phyloP scores from a whole-genome alignment of 2,888 invertebrate genomes.

The Agriopis marginaria region DNA sequence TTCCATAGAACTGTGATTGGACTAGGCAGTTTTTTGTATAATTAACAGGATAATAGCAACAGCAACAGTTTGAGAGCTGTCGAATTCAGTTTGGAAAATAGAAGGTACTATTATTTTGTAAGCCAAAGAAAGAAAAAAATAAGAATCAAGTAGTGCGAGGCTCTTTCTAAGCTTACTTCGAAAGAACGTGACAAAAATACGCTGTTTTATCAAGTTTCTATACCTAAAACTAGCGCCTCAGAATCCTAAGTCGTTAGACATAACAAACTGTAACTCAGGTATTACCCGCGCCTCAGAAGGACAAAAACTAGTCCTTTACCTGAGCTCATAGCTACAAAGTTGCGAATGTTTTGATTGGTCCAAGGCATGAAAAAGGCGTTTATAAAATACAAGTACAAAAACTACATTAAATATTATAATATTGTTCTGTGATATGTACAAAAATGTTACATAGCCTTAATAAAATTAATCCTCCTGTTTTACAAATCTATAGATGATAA shows the following conservation, averaged over 20 bases:
- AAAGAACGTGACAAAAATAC: conserved; percentile 12
- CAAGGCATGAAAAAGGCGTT: conserved; percentile 35
- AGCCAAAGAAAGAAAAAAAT: neutral
- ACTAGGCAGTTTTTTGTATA: too few species aligned
- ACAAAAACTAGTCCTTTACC: conserved; percentile 65
- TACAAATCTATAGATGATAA: too few species aligned
- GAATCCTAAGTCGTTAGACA: conserved; percentile 31
- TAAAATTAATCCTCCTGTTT: too few species aligned
- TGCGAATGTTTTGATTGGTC: conserved; percentile 54
- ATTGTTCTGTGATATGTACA: too few species aligned
- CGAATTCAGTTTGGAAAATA: too few species aligned
- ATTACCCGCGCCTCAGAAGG: conserved; percentile 50
- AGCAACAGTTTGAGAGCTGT: too few species aligned
- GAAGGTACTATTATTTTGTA: neutral
- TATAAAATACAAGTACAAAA: neutral
- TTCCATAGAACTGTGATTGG: too few species aligned
- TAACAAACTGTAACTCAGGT: conserved; percentile 49
- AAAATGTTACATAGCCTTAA: too few species aligned
- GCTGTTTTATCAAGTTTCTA: conserved; percentile 15
- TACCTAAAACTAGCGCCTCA: conserved; percentile 3
- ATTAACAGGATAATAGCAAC: too few species aligned
- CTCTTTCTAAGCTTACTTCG: neutral
- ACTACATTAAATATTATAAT: too few species aligned
- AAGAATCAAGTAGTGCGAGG: neutral
- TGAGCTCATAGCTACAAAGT: conserved; percentile 67